Evolutionary conservation across 2,888 invertebrate genomes (phyloP).

Genomic region (Chymomyza caudatula): DNA sequence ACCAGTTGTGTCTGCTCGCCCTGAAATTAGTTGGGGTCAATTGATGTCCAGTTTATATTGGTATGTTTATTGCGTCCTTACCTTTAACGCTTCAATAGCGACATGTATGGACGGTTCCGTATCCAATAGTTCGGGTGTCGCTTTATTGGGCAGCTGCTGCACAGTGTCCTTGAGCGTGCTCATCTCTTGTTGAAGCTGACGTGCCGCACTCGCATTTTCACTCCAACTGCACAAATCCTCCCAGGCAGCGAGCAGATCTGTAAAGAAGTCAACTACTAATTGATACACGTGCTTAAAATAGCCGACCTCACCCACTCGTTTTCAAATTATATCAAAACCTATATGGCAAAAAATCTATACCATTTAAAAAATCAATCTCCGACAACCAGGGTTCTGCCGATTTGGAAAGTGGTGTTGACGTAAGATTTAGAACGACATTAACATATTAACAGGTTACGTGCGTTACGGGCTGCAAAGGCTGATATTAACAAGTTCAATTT

Average conservation of each 20-base stretch:
- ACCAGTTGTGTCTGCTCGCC: conserved; percentile 76
- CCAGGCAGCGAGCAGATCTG: conserved; percentile 78
- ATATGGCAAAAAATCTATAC: not conserved
- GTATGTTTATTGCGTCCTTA: conserved; percentile 34
- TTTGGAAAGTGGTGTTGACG: too few relatives aligned
- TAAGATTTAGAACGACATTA: too few relatives aligned
- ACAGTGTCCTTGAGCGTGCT: conserved; percentile 75
- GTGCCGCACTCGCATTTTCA: conserved; percentile 78
- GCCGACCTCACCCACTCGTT: too few relatives aligned
- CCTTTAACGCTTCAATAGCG: conserved; percentile 77
- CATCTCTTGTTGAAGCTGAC: conserved; percentile 78
- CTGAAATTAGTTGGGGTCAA: conserved; percentile 46
- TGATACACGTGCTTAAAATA: conserved; percentile 20
- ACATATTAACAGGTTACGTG: too few relatives aligned
- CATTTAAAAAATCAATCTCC: too few relatives aligned
- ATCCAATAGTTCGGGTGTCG: conserved; percentile 75
- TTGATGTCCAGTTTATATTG: not conserved
- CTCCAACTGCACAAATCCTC: conserved; percentile 78
- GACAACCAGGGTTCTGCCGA: too few relatives aligned
- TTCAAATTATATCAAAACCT: not conserved
- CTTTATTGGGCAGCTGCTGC: conserved; percentile 75
- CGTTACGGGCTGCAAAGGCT: too few relatives aligned
- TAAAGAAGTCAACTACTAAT: conserved; percentile 12
- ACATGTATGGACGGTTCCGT: conserved; percentile 78
- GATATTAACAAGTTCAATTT: too few relatives aligned